Conservation (phyloP, 2,113 vertebrate species). For the Poicephalus meyeri region DNA sequence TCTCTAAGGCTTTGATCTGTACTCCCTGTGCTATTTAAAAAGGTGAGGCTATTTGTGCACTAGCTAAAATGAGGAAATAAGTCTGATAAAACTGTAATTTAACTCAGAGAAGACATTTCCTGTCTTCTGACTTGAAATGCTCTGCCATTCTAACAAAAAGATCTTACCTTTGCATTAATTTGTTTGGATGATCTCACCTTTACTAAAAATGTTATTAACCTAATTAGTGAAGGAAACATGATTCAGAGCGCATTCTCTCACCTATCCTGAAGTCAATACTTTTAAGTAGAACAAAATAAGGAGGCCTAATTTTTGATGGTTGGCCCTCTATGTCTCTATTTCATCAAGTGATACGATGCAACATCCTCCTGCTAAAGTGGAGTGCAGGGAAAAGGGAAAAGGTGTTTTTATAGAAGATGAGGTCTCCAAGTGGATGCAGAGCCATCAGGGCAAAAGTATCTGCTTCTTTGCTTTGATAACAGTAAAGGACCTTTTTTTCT, state of each 20-base stretch:
- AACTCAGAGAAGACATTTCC: neutral
- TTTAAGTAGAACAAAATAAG: neutral
- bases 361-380: neutral
- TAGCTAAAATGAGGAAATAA: neutral
- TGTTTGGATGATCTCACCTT: neutral
- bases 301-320: neutral
- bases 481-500: neutral
- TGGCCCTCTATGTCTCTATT: neutral
- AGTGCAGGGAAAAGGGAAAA: neutral
- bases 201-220: neutral
- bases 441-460: neutral
- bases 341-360: neutral
- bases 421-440: neutral
- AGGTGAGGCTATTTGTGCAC: neutral
- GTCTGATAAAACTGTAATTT: neutral
- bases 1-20: neutral
- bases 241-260: neutral
- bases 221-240: neutral
- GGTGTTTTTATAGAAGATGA: neutral
- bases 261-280: neutral
- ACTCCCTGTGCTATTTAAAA: neutral
- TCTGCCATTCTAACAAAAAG: neutral
- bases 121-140: neutral
- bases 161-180: neutral
- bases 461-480: neutral